Evolutionary conservation across 2,888 invertebrate species (phyloP).

Genomic region (Pristionchus fissidentatus): DNA sequence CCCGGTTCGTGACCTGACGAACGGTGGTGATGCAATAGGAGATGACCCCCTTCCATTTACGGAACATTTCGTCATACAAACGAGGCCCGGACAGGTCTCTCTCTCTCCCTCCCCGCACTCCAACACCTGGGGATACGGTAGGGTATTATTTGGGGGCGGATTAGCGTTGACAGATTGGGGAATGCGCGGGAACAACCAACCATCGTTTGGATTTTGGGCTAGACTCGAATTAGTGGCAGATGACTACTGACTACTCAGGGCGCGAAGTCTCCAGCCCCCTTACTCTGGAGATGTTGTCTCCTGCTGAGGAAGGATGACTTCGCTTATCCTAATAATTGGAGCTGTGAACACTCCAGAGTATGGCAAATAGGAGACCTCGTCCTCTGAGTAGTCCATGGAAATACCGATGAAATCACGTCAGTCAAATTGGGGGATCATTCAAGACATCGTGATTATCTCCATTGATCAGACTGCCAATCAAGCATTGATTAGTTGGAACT

Average conservation of each 20-base stretch:
- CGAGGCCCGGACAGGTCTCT: not conserved
- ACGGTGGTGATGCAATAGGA: conserved; percentile 12
- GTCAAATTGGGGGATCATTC: too few relatives aligned
- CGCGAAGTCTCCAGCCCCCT: too few relatives aligned
- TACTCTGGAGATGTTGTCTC: too few relatives aligned
- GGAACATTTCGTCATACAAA: conserved; percentile 21
- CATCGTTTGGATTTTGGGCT: too few relatives aligned
- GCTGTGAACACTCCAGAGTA: not conserved
- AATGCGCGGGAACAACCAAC: not conserved
- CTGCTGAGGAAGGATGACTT: too few relatives aligned
- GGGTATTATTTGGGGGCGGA: not conserved
- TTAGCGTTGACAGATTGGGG: conserved; percentile 1
- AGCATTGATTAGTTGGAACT: conserved; percentile 12
- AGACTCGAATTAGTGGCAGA: too few relatives aligned
- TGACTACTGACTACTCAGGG: too few relatives aligned
- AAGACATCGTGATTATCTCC: too few relatives aligned
- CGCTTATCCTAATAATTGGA: not conserved
- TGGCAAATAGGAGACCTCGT: not conserved
- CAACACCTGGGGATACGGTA: conserved; percentile 36
- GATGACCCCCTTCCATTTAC: not conserved
- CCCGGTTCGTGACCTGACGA: not conserved
- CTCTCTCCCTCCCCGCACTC: conserved; percentile 5
- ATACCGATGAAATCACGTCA: too few relatives aligned
- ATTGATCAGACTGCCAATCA: too few relatives aligned
- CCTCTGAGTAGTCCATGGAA: too few relatives aligned